These are phyloP conservation scores for Latrodectus geometricus DNA, from an alignment of 1,140 invertebrate genomes.

Conservation along the genomic window DNA sequence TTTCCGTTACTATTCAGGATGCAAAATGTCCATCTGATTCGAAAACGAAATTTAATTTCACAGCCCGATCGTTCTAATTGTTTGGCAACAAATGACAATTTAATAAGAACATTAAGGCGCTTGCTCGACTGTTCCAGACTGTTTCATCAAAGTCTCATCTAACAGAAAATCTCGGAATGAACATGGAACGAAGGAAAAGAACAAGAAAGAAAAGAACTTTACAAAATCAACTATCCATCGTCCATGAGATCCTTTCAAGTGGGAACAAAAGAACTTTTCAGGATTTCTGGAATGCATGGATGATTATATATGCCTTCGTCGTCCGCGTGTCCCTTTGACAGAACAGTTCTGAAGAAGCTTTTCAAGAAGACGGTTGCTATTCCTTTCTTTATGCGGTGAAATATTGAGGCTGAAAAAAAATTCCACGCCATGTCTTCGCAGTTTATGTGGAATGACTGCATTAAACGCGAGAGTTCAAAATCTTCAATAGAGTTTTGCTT, in stretches of 20 bases:
- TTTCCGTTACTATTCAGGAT: too few species aligned
- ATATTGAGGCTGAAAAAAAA: too few species aligned
- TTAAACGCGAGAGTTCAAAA: too few species aligned
- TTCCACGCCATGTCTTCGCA: not conserved
- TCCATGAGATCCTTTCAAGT: conserved; percentile 13
- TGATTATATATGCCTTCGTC: conserved; percentile 17
- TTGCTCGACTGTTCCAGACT: not conserved
- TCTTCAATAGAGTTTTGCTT: too few species aligned
- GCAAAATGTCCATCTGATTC: too few species aligned
- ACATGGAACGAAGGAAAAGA: not conserved
- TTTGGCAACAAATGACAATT: not conserved
- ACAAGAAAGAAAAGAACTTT: not conserved
- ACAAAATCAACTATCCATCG: not conserved
- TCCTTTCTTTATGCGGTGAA: not conserved
- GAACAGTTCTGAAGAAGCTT: conserved; percentile 9
- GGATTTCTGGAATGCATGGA: conserved; percentile 3
- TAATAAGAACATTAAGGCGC: not conserved
- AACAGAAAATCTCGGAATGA: not conserved
- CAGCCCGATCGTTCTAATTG: not conserved
- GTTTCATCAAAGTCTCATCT: not conserved
- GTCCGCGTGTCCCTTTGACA: not conserved
- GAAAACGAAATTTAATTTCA: not conserved
- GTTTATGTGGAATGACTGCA: too few species aligned
- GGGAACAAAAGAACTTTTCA: conserved; percentile 5
- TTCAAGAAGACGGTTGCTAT: not conserved